Base-by-base conservation (phyloP, 2,113 vertebrate genomes). In the Puffinus mauretanicus region DNA sequence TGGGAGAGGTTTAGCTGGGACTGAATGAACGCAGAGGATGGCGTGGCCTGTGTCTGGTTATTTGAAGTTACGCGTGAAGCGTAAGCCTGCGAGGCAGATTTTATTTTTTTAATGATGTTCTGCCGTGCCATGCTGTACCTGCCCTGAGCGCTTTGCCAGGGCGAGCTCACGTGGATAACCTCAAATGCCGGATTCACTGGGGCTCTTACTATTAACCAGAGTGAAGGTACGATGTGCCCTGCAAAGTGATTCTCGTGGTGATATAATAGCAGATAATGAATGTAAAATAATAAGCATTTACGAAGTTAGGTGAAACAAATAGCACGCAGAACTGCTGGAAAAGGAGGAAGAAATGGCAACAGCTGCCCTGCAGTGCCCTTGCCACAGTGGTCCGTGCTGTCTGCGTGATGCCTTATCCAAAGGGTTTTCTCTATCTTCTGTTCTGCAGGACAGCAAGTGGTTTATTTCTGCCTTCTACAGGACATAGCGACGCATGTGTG, bases 321-420 rank as follows among this genome's bases (percentile, higher is more conserved):
- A 16, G 20, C 6, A 13, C 0, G 0, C 9, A 13, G 47, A 64
- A 32, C 10, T 54, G 16, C 32, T 38, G 52, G 38, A 76, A 27
- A 34, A 54, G 38, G 30, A 80, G 44, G 32, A 47, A 21, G 58
- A 36, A 80, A 15, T 7, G n/a, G 34, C 22, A 38, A 5, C 24
- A 44, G 16, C 76, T 73, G 51, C 19, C 55, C 69, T 69, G 13
- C n/a, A 36, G 38, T 70, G 86, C 73, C 52, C 47, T 60, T 62
- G 38, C 26, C 17, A 0, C 9, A 5, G 40, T 10, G 55, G 29
- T 51, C 51, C 3, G 21, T 34, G 36, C 72, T 87, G 25, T 27
- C 22, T 61, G 52, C 0, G 0, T 69, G 46, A 7, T 54, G 60
- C 16, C 30, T 72, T 34, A 36, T 46, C 38, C 17, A n/a, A 11